Conservation (phyloP, 1,140 invertebrate species). For the Drosophila takahashii region DNA sequence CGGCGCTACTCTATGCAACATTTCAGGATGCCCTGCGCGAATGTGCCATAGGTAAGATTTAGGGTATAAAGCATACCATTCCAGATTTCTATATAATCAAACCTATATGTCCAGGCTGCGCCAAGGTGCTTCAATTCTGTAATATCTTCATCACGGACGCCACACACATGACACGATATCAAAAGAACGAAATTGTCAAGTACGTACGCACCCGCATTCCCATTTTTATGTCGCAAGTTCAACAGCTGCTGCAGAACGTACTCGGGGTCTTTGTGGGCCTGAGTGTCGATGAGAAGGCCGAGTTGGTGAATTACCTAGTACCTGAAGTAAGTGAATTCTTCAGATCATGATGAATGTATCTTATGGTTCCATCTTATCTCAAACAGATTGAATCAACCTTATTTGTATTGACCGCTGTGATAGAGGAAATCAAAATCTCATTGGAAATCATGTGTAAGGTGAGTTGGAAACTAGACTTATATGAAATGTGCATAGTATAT, state of each 20-base stretch:
- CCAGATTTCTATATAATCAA: neutral
- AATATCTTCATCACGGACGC: slow-evolving; percentile 87
- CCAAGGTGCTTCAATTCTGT: slow-evolving; percentile 87
- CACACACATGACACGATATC: slow-evolving; percentile 86
- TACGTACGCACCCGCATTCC: slow-evolving; percentile 88
- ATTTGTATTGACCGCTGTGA: slow-evolving; percentile 77
- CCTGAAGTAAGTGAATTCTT: slow-evolving; percentile 85
- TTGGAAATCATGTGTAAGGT: slow-evolving; percentile 81
- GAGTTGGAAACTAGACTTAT: slow-evolving; percentile 11
- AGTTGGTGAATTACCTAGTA: slow-evolving; percentile 88
- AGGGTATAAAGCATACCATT: no score
- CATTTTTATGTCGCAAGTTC: slow-evolving; percentile 87
- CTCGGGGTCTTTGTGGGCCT: slow-evolving; percentile 87
- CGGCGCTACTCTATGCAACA: slow-evolving; percentile 87
- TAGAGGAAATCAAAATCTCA: slow-evolving; percentile 83
- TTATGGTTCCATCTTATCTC: no score
- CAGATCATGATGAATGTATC: no score
- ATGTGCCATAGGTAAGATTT: slow-evolving; percentile 86
- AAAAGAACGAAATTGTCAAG: slow-evolving; percentile 88
- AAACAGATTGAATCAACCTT: slow-evolving; percentile 76
- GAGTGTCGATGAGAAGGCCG: slow-evolving; percentile 86
- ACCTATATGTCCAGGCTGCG: slow-evolving; percentile 69
- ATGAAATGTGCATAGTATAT: no score
- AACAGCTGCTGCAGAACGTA: slow-evolving; percentile 87
- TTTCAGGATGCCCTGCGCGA: slow-evolving; percentile 87